A percentile compares a stretch with the other conserved stretches of the same genome.
Evolutionary conservation across 2,113 vertebrate species (phyloP).

Genomic region (Protobothrops mucrosquamatus): DNA sequence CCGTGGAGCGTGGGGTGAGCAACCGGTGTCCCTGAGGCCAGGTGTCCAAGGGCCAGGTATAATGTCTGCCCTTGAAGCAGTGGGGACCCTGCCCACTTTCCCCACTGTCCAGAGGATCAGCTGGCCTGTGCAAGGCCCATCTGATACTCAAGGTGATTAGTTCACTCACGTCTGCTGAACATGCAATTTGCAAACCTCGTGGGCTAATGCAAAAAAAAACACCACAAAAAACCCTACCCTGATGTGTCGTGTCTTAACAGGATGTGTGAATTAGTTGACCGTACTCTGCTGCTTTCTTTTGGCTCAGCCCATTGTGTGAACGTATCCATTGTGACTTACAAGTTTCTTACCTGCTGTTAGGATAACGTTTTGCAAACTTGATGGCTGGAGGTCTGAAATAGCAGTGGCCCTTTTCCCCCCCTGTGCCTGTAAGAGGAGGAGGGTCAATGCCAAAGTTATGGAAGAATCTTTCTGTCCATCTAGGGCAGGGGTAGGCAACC

Average conservation of each 20-base stretch:
- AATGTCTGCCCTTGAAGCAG: not conserved
- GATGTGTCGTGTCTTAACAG: too few relatives aligned
- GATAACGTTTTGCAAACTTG: too few relatives aligned
- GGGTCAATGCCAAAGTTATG: too few relatives aligned
- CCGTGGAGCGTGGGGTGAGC: not conserved
- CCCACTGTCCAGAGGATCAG: not conserved
- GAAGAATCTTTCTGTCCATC: not conserved
- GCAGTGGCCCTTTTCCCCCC: too few relatives aligned
- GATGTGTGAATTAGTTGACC: not conserved
- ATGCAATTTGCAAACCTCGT: not conserved
- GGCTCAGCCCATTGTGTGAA: not conserved
- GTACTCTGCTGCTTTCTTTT: not conserved
- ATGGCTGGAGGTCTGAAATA: too few relatives aligned
- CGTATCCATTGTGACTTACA: too few relatives aligned
- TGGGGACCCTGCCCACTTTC: not conserved
- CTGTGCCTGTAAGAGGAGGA: too few relatives aligned
- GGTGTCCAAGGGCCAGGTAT: not conserved
- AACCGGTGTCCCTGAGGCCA: not conserved
- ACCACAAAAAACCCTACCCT: too few relatives aligned
- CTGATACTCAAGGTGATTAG: not conserved
- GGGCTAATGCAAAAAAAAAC: not conserved
- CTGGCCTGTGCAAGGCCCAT: not conserved
- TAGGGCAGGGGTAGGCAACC: too few relatives aligned
- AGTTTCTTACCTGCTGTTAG: too few relatives aligned
- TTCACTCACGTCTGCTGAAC: not conserved